Percentiles rank a stretch among this genome's conserved stretches.
Evolutionary conservation across 2,888 invertebrate genomes (phyloP).

Genomic region (Ectemnius lituratus): DNA sequence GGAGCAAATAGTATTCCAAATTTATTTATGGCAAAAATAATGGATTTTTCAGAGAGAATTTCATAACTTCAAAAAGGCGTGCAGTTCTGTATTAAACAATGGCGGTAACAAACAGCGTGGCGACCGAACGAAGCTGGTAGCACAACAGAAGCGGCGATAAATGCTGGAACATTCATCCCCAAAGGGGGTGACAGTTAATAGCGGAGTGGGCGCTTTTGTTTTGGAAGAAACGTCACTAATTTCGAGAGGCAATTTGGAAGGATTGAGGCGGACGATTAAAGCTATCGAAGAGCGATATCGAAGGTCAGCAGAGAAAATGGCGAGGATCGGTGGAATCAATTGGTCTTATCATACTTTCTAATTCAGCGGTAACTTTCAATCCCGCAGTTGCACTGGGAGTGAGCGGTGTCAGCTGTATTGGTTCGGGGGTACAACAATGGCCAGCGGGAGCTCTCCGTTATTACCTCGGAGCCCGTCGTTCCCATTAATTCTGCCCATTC

Average conservation of each 20-base stretch:
- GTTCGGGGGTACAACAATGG: slow-evolving; percentile 37
- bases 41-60: too few species aligned
- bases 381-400: slow-evolving; percentile 14
- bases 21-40: too few species aligned
- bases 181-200: background rate
- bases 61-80: too few species aligned
- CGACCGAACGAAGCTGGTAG: background rate
- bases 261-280: background rate
- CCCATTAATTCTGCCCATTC: slow-evolving; percentile 69
- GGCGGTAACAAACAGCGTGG: background rate
- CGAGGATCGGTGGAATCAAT: too few species aligned
- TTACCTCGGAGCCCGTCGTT: slow-evolving; percentile 58
- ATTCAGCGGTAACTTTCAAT: slow-evolving; percentile 33
- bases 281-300: too few species aligned
- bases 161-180: background rate
- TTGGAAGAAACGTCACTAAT: slow-evolving; percentile 1
- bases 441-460: slow-evolving; percentile 51
- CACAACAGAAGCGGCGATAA: background rate
- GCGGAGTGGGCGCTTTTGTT: background rate
- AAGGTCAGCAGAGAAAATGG: too few species aligned
- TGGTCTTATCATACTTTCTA: background rate
- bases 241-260: background rate
- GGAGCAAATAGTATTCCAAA: too few species aligned
- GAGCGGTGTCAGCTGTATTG: slow-evolving; percentile 20
- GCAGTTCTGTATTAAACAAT: too few species aligned